Conservation (phyloP, 2,797 vertebrate species). For the Dallia pectoralis region DNA sequence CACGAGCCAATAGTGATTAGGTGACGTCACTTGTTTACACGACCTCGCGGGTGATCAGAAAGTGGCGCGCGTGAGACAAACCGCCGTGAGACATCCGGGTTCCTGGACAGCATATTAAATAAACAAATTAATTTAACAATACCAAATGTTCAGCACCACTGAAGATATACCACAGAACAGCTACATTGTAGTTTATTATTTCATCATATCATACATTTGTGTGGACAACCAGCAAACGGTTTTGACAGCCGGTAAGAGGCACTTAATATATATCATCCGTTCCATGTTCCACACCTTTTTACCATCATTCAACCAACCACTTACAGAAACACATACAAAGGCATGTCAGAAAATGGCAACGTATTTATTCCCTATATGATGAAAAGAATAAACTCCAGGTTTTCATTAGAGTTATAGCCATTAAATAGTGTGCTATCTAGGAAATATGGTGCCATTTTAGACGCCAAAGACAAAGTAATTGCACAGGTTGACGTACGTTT, state of each 20-base stretch:
- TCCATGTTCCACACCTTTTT: conserved; percentile 63
- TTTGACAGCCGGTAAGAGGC: conserved; percentile 45
- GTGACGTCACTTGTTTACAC: too few species aligned
- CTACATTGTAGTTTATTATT: conserved; percentile 82
- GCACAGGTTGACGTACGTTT: conserved; percentile 80
- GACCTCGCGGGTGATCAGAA: too few species aligned
- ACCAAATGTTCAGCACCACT: not conserved
- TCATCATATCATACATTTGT: conserved; percentile 67
- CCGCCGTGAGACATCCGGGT: too few species aligned
- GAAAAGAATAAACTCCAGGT: conserved; percentile 8
- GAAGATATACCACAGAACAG: conserved; percentile 18
- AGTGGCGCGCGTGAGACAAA: too few species aligned
- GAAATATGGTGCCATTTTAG: not conserved
- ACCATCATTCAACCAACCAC: conserved; percentile 70
- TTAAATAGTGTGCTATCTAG: not conserved
- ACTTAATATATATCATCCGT: conserved; percentile 50
- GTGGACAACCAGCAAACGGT: conserved; percentile 67
- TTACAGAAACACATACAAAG: conserved; percentile 47
- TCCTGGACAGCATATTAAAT: too few species aligned
- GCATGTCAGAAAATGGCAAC: not conserved
- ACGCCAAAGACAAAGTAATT: conserved; percentile 75
- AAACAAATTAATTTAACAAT: too few species aligned
- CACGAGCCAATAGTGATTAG: too few species aligned
- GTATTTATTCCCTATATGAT: not conserved
- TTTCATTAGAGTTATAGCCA: not conserved